phyloP scores from a whole-genome alignment of 23 tunicate genomes.

The Aplidium turbinatum region DNA sequence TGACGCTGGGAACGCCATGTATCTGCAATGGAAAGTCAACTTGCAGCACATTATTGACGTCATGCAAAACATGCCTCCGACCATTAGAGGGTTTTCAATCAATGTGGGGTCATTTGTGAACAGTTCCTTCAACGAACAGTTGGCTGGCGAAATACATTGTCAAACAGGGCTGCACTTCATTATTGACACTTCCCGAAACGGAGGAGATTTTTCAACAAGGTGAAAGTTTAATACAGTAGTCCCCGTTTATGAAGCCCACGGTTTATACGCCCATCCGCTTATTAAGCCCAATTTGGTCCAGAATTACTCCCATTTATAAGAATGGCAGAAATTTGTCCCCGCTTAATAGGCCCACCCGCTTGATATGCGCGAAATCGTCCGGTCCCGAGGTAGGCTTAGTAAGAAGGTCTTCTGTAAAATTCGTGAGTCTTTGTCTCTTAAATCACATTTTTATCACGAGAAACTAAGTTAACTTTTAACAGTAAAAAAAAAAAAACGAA shows the following conservation, averaged over 20 bases:
- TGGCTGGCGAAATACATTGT: slow-evolving; percentile 78
- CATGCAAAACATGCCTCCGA: slow-evolving; percentile 81
- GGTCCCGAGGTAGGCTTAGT: too few species aligned
- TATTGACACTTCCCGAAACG: slow-evolving; percentile 94
- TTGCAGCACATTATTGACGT: slow-evolving; percentile 78
- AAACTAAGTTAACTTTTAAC: too few species aligned
- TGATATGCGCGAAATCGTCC: too few species aligned
- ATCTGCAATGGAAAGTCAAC: slow-evolving; percentile 94
- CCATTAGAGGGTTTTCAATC: slow-evolving; percentile 80
- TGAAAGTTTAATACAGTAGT: background rate
- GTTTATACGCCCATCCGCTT: too few species aligned
- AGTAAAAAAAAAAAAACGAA: too few species aligned
- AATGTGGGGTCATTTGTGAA: slow-evolving; percentile 97
- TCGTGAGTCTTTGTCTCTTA: too few species aligned
- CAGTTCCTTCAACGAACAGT: slow-evolving; percentile 58
- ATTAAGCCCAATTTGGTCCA: too few species aligned
- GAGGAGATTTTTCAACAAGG: slow-evolving; percentile 79
- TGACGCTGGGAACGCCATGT: slow-evolving; percentile 97
- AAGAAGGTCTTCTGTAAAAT: too few species aligned
- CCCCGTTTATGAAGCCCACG: too few species aligned
- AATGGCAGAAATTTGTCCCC: too few species aligned
- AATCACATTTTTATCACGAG: background rate
- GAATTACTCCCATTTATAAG: too few species aligned
- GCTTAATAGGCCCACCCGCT: too few species aligned
- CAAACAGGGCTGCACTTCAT: slow-evolving; percentile 91